Conservation (phyloP, 2,113 vertebrate genomes). For the Psittacula cyanocephala region DNA sequence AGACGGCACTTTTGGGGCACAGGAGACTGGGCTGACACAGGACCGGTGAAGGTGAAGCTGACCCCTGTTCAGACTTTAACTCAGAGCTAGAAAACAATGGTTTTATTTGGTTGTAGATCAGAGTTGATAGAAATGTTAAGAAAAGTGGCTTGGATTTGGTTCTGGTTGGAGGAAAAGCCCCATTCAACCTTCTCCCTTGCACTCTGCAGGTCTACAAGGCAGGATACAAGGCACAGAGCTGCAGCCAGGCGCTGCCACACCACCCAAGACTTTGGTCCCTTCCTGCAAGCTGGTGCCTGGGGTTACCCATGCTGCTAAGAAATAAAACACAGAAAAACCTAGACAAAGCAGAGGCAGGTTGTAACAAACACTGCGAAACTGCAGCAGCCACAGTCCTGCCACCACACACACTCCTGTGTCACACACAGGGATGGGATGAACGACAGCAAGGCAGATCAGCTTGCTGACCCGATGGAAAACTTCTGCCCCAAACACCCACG, state of each 20-base stretch:
- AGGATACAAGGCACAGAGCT: accelerated
- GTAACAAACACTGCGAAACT: neutral
- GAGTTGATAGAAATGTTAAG: neutral
- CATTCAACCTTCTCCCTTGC: neutral
- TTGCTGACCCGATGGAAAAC: neutral
- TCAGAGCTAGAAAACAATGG: neutral
- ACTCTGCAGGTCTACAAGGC: neutral
- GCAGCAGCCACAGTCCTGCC: neutral
- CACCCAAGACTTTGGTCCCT: neutral
- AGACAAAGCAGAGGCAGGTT: neutral
- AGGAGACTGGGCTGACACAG: neutral
- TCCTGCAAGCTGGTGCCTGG: neutral
- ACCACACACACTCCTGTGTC: neutral
- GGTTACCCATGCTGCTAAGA: neutral
- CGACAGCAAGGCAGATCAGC: neutral
- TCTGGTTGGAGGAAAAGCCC: neutral
- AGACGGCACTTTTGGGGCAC: neutral
- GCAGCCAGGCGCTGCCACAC: neutral
- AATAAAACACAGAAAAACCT: neutral
- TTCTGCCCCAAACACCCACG: neutral
- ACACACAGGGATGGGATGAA: neutral
- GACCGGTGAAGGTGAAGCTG: accelerated
- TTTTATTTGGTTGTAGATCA: neutral
- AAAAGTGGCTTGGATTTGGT: neutral
- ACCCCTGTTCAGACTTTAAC: neutral